Percentiles rank a stretch among this genome's conserved stretches.
phyloP scores from a whole-genome alignment of 2,888 invertebrate genomes.

The Drosophila neotestacea region DNA sequence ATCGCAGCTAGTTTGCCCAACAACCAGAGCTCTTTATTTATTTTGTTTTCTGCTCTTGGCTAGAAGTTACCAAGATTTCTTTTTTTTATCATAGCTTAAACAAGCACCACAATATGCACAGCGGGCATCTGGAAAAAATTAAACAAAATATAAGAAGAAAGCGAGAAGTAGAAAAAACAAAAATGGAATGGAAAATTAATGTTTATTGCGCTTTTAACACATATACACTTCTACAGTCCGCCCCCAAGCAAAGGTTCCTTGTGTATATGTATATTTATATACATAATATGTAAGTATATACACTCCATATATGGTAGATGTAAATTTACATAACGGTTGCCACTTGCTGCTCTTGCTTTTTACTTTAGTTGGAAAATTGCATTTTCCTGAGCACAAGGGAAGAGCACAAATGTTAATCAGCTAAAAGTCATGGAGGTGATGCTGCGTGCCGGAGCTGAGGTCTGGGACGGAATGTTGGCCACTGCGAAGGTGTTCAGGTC shows the following conservation, averaged over 20 bases:
- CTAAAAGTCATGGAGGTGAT: conserved; percentile 72
- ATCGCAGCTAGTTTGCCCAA: conserved; percentile 2
- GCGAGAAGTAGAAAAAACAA: conserved; percentile 14
- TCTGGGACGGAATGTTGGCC: conserved; percentile 16
- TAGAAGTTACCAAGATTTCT: background rate
- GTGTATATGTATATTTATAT: conserved; percentile 9
- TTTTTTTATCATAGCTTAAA: conserved; percentile 49
- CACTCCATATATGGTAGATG: conserved; percentile 46
- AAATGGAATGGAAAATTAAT: conserved; percentile 71
- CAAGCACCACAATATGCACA: conserved; percentile 55
- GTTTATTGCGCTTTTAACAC: conserved; percentile 79
- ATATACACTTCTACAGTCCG: conserved; percentile 59
- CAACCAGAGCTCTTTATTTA: background rate
- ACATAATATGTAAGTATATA: conserved; percentile 10
- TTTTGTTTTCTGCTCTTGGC: background rate
- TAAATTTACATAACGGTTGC: conserved; percentile 72
- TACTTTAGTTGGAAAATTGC: conserved; percentile 66
- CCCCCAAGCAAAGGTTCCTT: conserved; percentile 1
- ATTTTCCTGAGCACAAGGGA: conserved; percentile 55
- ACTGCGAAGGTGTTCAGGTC: conserved; percentile 34
- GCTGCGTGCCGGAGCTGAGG: conserved; percentile 27
- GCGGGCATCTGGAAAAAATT: conserved; percentile 23
- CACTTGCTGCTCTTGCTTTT: conserved; percentile 55
- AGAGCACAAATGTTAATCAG: conserved; percentile 82
- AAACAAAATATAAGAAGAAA: conserved; percentile 36